A percentile compares a stretch with the other conserved stretches of the same genome.
Evolutionary conservation across 1,140 invertebrate genomes (phyloP).

Genomic region (Brevipalpus yothersi): DNA sequence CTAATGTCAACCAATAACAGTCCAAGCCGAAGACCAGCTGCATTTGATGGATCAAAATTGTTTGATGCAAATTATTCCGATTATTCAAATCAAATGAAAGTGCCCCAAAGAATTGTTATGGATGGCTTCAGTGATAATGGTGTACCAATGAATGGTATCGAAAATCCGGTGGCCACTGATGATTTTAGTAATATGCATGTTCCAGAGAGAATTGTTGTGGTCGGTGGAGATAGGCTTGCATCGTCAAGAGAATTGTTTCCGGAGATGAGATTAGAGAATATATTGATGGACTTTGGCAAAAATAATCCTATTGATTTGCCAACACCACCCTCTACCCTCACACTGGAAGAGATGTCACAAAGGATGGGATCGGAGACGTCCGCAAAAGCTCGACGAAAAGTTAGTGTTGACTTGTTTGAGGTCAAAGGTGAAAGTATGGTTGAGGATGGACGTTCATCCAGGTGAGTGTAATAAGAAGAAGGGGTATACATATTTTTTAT

Average conservation of each 20-base stretch:
- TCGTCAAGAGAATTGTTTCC: constrained; percentile 47
- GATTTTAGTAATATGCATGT: constrained; percentile 43
- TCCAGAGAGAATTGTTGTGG: constrained; percentile 62
- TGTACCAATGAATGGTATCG: no score
- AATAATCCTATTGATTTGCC: neutral
- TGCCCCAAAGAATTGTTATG: no score
- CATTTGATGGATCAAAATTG: neutral
- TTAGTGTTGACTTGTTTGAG: neutral
- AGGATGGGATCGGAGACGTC: constrained; percentile 15
- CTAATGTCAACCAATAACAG: neutral
- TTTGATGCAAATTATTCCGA: no score
- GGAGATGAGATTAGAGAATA: constrained; percentile 45
- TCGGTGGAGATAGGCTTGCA: constrained; percentile 25
- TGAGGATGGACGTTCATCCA: neutral
- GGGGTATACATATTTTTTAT: neutral
- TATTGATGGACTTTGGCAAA: neutral
- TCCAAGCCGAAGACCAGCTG: neutral
- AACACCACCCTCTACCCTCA: neutral
- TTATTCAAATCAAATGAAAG: no score
- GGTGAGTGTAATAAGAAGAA: neutral
- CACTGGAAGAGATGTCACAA: constrained; percentile 19
- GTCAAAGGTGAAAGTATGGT: neutral
- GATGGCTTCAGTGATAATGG: no score
- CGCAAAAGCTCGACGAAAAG: neutral
- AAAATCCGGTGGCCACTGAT: neutral